A percentile compares a stretch with the other conserved stretches of the same genome.
Conservation (phyloP, 2,113 vertebrate species). For the Crypturellus undulatus region DNA sequence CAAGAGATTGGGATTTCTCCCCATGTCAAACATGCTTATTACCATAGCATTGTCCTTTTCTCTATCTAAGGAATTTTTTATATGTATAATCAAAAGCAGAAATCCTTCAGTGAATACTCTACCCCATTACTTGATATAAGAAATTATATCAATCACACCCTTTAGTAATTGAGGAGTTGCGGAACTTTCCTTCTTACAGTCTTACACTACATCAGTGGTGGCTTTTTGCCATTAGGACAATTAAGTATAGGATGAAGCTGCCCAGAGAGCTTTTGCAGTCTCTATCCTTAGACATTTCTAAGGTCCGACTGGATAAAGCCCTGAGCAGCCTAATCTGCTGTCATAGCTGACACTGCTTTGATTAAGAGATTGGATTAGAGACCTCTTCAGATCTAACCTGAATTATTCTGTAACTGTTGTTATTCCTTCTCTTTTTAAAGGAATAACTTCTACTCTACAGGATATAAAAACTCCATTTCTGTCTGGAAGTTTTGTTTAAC, state of each 20-base stretch:
- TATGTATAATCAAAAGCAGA: background rate
- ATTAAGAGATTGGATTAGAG: background rate
- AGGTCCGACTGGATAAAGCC: background rate
- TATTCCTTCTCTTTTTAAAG: background rate
- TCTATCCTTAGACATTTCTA: background rate
- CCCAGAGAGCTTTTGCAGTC: background rate
- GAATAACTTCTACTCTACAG: background rate
- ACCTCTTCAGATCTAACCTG: background rate
- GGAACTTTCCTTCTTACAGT: too few relatives aligned
- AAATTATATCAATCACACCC: background rate
- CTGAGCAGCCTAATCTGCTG: background rate
- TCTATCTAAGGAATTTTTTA: background rate
- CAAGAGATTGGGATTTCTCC: background rate
- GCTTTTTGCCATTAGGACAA: background rate
- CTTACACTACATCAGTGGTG: background rate
- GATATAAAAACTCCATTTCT: background rate
- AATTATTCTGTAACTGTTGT: background rate
- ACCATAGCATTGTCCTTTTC: background rate
- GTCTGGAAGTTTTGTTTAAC: background rate
- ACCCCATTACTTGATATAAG: background rate
- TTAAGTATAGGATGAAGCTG: background rate
- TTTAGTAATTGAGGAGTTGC: too few relatives aligned
- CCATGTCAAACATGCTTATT: background rate
- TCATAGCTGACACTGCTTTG: background rate
- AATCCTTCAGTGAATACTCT: background rate